Base-by-base conservation (phyloP, 2,888 invertebrate species). In the Xylocampa areola region DNA sequence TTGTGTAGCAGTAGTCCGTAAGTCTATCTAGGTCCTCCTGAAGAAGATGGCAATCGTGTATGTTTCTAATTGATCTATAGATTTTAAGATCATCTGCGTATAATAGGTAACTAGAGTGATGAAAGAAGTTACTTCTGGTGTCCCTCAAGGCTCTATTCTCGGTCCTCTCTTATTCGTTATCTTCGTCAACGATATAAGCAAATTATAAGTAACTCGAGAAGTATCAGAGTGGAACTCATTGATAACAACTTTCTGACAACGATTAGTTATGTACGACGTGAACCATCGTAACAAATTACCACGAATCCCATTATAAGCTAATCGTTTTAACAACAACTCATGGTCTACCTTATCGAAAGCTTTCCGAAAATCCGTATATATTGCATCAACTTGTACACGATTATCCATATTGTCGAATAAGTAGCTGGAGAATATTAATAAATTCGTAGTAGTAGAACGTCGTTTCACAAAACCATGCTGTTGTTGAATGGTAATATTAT, bases 261-360 rank as follows among this genome's bases (percentile, higher is more conserved):
- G 37, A 23, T 32, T 48, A 32, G 30, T 30, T 6, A 48, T 29
- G 8, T 48, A 48, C 5, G 37, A 48, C 10, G 16, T 13, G 13
- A 48, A 37, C 48, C 48, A 48, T 23, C 48, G 29, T n/a, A 39
- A 23, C 30, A 39, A 39, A 16, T 39, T 39, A n/a, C 39, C 39
- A 30, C 30, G 48, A 17, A 50, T 50, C 6, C 37, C 48, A 23
- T 48, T 39, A 14, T 8, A 48, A 14, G 39, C 39, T 10, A 39
- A 23, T 14, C 29, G 29, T 19, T 30, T 19, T 13, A 37, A 10
- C 10, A 37, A 4, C 8, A 49, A 32, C 23, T 49, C 39, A 40
- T 49, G 33, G 10, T 37, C 21, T 13, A 50, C 40, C 27, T 37
- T 29, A 11, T 44, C 25, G n/a, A 44, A 40, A 5, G 27, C 40